Evolutionary conservation across 2,888 invertebrate genomes (phyloP).

Genomic region (Tenthredo notha): DNA sequence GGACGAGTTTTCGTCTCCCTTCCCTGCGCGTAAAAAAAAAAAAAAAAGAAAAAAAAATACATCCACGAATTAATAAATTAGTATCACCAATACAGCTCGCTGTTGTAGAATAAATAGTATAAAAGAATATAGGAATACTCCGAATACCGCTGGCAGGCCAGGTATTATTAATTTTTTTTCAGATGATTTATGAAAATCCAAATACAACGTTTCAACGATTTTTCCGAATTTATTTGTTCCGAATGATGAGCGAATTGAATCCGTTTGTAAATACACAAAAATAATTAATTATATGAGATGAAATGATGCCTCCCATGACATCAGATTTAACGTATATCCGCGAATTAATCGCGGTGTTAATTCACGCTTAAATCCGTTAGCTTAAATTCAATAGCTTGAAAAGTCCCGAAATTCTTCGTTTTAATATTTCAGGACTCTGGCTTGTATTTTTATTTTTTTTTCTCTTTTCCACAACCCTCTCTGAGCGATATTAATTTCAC

Average conservation of each 20-base stretch:
- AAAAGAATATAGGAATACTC: neutral
- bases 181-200: neutral
- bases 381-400: neutral
- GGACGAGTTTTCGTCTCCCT: neutral
- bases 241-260: neutral
- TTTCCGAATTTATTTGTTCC: neutral
- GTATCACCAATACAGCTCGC: neutral
- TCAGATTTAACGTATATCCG: neutral
- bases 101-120: neutral
- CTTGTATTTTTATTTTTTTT: neutral
- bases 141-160: neutral
- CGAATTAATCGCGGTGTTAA: neutral
- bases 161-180: neutral
- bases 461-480: neutral
- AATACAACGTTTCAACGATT: neutral
- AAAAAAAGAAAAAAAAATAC: neutral
- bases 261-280: neutral
- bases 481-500: slow-evolving; percentile 7
- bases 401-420: slow-evolving; percentile 14
- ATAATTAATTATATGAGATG: neutral
- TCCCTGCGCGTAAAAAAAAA: no score
- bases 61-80: neutral
- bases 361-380: neutral
- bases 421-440: neutral
- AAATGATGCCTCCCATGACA: neutral